A percentile compares a stretch with the other conserved stretches of the same genome.
Conservation (phyloP, 2,888 invertebrate genomes). For the Lucinisca nassula region DNA sequence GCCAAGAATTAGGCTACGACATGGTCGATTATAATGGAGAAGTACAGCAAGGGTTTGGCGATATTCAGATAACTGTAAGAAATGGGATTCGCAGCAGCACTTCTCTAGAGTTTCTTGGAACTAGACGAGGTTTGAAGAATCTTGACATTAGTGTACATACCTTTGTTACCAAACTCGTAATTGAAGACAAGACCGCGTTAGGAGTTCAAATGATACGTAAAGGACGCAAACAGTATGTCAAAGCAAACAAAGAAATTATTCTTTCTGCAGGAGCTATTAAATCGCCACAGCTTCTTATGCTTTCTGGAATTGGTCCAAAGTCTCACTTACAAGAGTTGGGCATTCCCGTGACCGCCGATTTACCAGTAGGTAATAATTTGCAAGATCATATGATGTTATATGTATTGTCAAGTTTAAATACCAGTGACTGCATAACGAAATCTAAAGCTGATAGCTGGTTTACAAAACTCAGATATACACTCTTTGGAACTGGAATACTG, state of each 20-base stretch:
- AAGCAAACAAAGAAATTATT: background rate
- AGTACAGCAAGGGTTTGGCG: slow-evolving; percentile 76
- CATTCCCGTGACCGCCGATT: slow-evolving; percentile 1
- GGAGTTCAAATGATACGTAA: background rate
- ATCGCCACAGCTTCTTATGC: background rate
- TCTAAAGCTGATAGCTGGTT: background rate
- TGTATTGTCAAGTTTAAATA: background rate
- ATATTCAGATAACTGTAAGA: background rate
- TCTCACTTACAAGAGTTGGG: slow-evolving; percentile 19
- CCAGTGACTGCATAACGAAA: background rate
- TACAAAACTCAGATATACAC: background rate
- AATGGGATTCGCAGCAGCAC: background rate
- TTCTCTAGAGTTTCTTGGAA: background rate
- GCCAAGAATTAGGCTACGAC: slow-evolving; percentile 90
- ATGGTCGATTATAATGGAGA: slow-evolving; percentile 88
- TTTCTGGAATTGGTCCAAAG: slow-evolving; percentile 84
- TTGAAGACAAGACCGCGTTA: background rate
- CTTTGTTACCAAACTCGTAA: background rate
- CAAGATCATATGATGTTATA: background rate
- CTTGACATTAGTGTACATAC: background rate
- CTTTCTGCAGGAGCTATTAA: background rate
- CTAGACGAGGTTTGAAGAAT: background rate
- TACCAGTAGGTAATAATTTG: background rate
- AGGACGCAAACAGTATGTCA: background rate
- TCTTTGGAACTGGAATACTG: background rate